Evolutionary conservation across 2,797 vertebrate species (phyloP), one percentile per base, ranked within the genome.

Genomic region (Erethizon dorsatum): DNA sequence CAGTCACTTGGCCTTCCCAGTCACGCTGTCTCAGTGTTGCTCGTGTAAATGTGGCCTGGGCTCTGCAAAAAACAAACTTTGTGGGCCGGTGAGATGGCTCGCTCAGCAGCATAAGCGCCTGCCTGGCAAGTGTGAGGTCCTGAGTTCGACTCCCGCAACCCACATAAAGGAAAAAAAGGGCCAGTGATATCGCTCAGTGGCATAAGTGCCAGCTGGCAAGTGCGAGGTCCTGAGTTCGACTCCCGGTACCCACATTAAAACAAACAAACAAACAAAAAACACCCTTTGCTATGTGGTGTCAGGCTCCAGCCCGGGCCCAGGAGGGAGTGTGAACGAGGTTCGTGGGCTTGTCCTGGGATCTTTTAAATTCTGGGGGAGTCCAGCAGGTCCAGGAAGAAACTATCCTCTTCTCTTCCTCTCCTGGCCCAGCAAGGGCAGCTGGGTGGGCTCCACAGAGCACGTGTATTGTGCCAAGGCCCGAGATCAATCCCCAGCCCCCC

Each of bases 1-100:
- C 67, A 78, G 96, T 96, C 93, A 59, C 73, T 95, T 98, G 98
- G 97, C 83, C 78, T 83, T 88, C 84, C 88, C 78, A 80, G 93
- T 96, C 93, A 92, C 1, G 10, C 90, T 96, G 90, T 91, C 92
- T 97, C 85, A 84, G 61, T 18, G 24, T 80, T 57, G 0, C 96
- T 96, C 94, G 91, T 96, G n/a, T 94, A 92, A 98, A 97, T 91
- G 65, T 83, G 82, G 87, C 57, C 84, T 37, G 50, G 54, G 26
- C 96, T 96, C 78, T 96, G 90, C 31, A 92, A 78, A 41, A 41
- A 41, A 41, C 37, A 41, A 41, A 2, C 37, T 41, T 41, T 41
- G 37, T 41, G 37, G 37, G 37, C 37, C 37, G 37, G 37, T 41
- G 37, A 41, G 37, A 41, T 41, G 37, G 37, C 37, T 41, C 37